Evolutionary conservation across 1,140 invertebrate genomes (phyloP), one percentile per base, ranked within the genome.

Genomic region (Planococcus citri): DNA sequence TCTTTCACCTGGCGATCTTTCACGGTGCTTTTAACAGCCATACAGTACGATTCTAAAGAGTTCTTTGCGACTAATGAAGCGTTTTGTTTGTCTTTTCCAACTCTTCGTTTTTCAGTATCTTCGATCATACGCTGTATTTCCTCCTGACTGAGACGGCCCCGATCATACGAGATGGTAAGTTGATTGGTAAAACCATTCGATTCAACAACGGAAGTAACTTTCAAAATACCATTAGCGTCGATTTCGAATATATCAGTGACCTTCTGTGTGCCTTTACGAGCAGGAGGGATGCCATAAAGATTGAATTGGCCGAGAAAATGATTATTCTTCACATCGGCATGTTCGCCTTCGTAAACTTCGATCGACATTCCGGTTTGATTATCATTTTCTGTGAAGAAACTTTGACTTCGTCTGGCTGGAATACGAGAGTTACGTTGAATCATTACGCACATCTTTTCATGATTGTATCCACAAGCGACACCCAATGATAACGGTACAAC

Each of bases 121-220:
- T n/a, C n/a, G n/a, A n/a, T n/a, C n/a, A n/a, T n/a, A n/a, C n/a
- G n/a, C n/a, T n/a, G n/a, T n/a, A n/a, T n/a, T n/a, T n/a, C n/a
- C n/a, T n/a, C n/a, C 81, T 97, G 97, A 76, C 87, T 91, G 0
- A 98, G 84, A 75, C 95, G 89, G 72, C 95, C 94, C 80, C 97
- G 97, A 81, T 98, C 95, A 77, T 98, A 98, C 75, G 93, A 97
- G 75, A 98, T 97, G 29, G 93, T 97, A 78, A 98, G 97, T 80
- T 97, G 92, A 75, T 93, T 92, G 70, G n/a, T n/a, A n/a, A n/a
- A n/a, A n/a, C n/a, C n/a, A n/a, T n/a, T n/a, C n/a, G n/a, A n/a
- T n/a, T n/a, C 92, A 73, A 94, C 91, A 77, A 94, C 90, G 77
- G 94, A 94, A n/a, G 90, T 93, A 1, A 94, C 90, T 78, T 92